Base-by-base conservation (phyloP, 2,113 vertebrate genomes). In the Crotalus horridus region DNA sequence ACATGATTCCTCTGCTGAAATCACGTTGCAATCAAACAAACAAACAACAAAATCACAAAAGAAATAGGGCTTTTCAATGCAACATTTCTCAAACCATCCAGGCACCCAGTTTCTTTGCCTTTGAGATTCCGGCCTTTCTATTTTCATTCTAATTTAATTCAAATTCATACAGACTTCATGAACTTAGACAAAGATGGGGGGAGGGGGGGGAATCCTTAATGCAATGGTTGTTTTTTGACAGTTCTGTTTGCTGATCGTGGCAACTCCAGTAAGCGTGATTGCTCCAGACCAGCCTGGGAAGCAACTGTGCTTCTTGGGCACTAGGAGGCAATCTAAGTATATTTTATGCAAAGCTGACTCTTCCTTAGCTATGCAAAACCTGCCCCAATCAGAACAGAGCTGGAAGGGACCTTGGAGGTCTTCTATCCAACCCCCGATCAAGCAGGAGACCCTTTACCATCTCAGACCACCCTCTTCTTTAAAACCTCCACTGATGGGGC, bases 301-400 rank as follows among this genome's bases (percentile, higher is more conserved):
- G 26, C 7, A 88, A 54, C 74, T 87, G 5, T 26, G 8, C 33
- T 23, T 61, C 59, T n/a, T 48, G 74, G 90, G 96, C 97, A 96
- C 97, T 94, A 97, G 97, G 95, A 95, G 97, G 97, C 96, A 96
- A 96, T 74, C 5, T 59, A 93, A 96, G 96, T 93, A 88, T 92
- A 5, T 92, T 48, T 26, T 93, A 95, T 92, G 48, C 54, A 11
- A 3, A 23, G 5, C n/a, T 9, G 54, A 20, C 3, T 85, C 69
- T 6, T 0, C 0, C 6, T 59, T 0, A 39, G 39, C 51, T 10
- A 0, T 0, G 69, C 85, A 23, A 55, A 92, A 91, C 91, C 29
- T 51, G 7, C 48, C 48, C 8, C 48, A 51, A 51, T 9, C 48
- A 51, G 48, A 51, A 51, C 1, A 51, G 7, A 51, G 48, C 48